Conservation (phyloP, 1,140 invertebrate species). For the Thaumetopoea pityocampa region DNA sequence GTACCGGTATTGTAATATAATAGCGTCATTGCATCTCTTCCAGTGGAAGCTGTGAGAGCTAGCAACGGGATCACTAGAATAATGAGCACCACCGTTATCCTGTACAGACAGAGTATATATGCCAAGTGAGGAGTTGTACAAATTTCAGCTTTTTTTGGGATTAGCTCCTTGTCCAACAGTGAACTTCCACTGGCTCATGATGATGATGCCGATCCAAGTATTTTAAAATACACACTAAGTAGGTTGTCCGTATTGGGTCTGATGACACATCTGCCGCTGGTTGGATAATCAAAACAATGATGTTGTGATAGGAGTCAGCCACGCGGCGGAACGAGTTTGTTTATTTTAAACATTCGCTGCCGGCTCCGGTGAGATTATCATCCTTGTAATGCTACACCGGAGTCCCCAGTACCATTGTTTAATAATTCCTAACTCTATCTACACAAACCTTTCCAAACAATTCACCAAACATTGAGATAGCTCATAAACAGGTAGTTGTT, state of each 20-base stretch:
- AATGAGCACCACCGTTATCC: too few species aligned
- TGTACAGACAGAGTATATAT: too few species aligned
- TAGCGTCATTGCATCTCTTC: too few species aligned
- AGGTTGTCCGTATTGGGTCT: not conserved
- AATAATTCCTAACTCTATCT: constrained; percentile 31
- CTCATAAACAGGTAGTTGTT: constrained; percentile 15
- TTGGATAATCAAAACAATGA: constrained; percentile 59
- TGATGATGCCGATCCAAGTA: too few species aligned
- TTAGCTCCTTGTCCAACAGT: too few species aligned
- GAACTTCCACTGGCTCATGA: too few species aligned
- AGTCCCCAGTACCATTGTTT: constrained; percentile 35
- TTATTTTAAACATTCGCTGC: constrained; percentile 56
- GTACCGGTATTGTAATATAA: too few species aligned
- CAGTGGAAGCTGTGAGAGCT: too few species aligned
- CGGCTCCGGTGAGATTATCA: constrained; percentile 37
- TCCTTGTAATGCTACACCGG: constrained; percentile 39
- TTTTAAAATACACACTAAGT: constrained; percentile 20
- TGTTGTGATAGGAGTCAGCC: constrained; percentile 64
- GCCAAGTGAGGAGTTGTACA: too few species aligned
- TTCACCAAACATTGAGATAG: constrained; percentile 11
- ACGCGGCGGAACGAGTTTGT: constrained; percentile 32
- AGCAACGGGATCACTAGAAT: too few species aligned
- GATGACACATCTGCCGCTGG: constrained; percentile 18
- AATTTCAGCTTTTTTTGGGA: too few species aligned
- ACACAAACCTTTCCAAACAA: constrained; percentile 42